Base-by-base conservation (phyloP, 1,140 invertebrate genomes). In the Sesamia nonagrioides region DNA sequence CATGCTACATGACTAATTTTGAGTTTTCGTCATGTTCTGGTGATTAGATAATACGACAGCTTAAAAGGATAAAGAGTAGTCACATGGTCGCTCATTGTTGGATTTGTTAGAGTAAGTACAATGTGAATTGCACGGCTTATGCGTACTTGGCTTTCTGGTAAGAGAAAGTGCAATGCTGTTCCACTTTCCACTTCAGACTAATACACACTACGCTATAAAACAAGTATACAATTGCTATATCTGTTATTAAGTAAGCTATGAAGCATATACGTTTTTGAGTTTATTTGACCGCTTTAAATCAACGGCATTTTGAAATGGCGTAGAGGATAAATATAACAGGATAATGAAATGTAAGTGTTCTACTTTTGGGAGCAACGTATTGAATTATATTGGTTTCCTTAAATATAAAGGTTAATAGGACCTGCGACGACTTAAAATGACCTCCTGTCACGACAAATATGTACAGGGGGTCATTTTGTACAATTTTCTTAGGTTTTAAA, bases 121-220 rank as follows among this genome's bases (percentile, higher is more conserved):
- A 81, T 82, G 79, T 77, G 78, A 83, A 83, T 80, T 86, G 82
- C 84, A 87, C 86, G 80, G 84, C 75, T 81, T 83, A 85, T 87
- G 88, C 89, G 85, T 87, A 83, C 80, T 82, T 83, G 84, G 79
- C 82, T 82, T 86, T 86, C 86, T 85, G 86, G 77, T 72, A 61
- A 87, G 92, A 92, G 92, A 94, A 93, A 93, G 92, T 91, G 85
- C 88, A 84, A 82, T 80, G 80, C 82, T 79, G 92, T 86, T 91
- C 92, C 79, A 94, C 91, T 94, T 94, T 92, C 88, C 85, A 89
- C 87, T 84, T 81, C 79, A 85, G 76, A 81, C 83, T 77, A 84
- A 82, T 79, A 83, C 82, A 82, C 73, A 60, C 52, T 77, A 66
- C 40, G 42, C 42, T 77, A 68, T 77, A 54, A 56, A 66, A 66